These are phyloP conservation scores for Zaprionus kolodkinae DNA, from an alignment of 1,140 invertebrate genomes.

Conservation along the genomic window DNA sequence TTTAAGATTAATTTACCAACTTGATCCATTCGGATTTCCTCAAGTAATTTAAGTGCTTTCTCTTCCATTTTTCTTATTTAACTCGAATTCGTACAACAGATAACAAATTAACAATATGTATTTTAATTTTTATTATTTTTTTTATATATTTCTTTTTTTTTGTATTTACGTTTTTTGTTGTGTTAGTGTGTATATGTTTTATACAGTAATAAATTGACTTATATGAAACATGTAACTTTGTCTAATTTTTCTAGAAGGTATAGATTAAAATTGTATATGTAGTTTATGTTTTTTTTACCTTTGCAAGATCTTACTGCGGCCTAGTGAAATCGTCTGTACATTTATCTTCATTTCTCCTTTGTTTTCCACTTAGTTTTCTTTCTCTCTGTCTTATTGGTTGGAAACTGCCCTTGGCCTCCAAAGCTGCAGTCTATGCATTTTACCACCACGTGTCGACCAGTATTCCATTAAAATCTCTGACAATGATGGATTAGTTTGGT, in stretches of 20 bases:
- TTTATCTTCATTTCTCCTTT: not conserved
- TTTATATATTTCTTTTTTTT: not conserved
- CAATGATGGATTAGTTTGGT: conserved; percentile 71
- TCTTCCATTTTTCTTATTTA: not conserved
- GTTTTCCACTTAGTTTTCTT: not conserved
- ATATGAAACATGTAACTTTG: not conserved
- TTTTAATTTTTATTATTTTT: not conserved
- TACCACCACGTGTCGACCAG: not conserved
- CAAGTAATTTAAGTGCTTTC: not conserved
- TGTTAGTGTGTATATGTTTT: not conserved
- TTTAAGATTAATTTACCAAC: not conserved
- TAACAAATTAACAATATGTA: not conserved
- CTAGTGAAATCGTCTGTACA: not conserved
- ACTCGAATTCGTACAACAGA: not conserved
- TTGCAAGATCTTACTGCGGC: not conserved
- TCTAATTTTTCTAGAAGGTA: not conserved
- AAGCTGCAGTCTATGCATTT: not conserved
- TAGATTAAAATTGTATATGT: not conserved
- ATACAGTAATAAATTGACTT: not conserved
- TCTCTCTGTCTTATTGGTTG: not conserved
- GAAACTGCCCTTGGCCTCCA: not conserved
- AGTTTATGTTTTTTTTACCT: not conserved
- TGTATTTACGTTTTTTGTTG: not conserved
- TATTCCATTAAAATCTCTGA: conserved; percentile 54
- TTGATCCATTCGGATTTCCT: not conserved